Conservation (phyloP, 2,888 invertebrate genomes). For the Meta bourneti region DNA sequence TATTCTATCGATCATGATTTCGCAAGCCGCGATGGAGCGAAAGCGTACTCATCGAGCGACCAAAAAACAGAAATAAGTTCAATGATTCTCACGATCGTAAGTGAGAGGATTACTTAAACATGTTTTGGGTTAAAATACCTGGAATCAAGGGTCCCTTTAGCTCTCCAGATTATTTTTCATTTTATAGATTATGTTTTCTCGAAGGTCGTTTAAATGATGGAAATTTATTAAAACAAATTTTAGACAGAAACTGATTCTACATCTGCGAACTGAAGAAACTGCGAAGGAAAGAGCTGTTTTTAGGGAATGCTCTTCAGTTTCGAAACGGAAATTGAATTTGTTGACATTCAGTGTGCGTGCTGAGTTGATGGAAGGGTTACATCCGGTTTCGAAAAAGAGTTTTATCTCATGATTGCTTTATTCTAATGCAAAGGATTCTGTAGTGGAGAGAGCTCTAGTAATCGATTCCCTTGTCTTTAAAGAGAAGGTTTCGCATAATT, state of each 20-base stretch:
- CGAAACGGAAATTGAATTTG: slow-evolving; percentile 2
- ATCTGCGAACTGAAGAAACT: too few species aligned
- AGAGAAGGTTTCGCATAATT: too few species aligned
- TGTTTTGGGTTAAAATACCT: too few species aligned
- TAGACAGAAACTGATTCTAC: too few species aligned
- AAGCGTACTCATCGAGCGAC: background rate
- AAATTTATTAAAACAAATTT: too few species aligned
- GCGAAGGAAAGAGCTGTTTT: background rate
- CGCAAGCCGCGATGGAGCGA: background rate
- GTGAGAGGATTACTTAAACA: background rate
- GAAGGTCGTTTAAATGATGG: too few species aligned
- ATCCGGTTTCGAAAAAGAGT: background rate
- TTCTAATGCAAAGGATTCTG: too few species aligned
- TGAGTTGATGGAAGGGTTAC: background rate
- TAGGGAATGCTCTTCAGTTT: background rate
- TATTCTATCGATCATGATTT: slow-evolving; percentile 13
- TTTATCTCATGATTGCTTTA: background rate
- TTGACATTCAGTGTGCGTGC: background rate
- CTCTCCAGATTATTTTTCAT: too few species aligned
- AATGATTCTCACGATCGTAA: background rate
- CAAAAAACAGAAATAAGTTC: background rate
- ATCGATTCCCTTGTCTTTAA: too few species aligned
- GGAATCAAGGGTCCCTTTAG: too few species aligned
- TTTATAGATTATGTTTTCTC: too few species aligned
- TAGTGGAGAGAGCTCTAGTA: too few species aligned